Evolutionary conservation across 2,888 invertebrate genomes (phyloP).

Genomic region (Melipona beecheii): DNA sequence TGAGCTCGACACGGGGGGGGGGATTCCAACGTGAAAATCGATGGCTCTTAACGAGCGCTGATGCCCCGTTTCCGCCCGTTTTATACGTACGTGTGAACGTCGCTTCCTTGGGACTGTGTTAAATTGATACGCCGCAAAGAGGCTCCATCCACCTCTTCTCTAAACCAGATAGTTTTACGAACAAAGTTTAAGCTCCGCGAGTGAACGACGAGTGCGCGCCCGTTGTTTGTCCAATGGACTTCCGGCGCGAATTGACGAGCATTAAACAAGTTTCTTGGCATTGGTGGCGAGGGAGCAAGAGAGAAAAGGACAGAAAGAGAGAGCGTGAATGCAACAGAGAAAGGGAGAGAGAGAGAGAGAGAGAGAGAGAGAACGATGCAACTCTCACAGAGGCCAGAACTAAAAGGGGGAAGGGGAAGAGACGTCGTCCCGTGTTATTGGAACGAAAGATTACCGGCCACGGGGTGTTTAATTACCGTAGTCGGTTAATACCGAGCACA

Average conservation of each 20-base stretch:
- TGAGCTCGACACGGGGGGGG: constrained; percentile 42
- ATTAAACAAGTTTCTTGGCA: constrained; percentile 56
- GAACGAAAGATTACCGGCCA: constrained; percentile 64
- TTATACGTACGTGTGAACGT: neutral
- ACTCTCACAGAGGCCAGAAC: constrained; percentile 25
- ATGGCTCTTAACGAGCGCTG: constrained; percentile 28
- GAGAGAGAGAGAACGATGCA: constrained; percentile 14
- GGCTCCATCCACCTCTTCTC: neutral
- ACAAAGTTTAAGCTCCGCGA: constrained; percentile 61
- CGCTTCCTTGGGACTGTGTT: constrained; percentile 47
- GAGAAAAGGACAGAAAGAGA: neutral
- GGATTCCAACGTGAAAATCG: constrained; percentile 45
- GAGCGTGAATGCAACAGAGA: constrained; percentile 11
- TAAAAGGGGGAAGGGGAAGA: neutral
- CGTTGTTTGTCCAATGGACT: constrained; percentile 65
- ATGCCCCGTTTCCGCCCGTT: fast-evolving
- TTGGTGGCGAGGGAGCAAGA: neutral
- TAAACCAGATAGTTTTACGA: constrained; percentile 27
- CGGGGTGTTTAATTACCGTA: constrained; percentile 67
- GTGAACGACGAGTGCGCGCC: constrained; percentile 27
- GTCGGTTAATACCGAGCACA: constrained; percentile 55
- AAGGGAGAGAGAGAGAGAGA: neutral
- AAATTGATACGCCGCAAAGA: constrained; percentile 60
- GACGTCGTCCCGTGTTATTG: constrained; percentile 23
- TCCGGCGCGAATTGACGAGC: constrained; percentile 53